phyloP scores from a whole-genome alignment of 2,113 vertebrate genomes.

The Pteruthius melanotis region DNA sequence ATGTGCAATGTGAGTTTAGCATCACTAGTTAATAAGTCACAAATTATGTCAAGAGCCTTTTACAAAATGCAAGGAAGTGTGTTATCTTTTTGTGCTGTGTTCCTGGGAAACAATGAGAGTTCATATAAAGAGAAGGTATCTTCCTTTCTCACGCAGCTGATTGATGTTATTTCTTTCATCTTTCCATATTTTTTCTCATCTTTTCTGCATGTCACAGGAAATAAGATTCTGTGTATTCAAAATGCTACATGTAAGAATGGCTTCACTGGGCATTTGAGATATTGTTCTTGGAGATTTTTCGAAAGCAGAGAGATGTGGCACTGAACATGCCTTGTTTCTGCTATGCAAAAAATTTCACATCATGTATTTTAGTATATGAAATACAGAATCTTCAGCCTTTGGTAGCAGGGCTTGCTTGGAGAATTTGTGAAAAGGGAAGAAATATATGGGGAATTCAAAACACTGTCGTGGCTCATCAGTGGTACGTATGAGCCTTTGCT shows the following conservation, averaged over 20 bases:
- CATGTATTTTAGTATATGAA: neutral
- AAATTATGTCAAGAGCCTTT: constrained; percentile 69
- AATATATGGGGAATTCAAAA: constrained; percentile 9
- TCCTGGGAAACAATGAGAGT: constrained; percentile 73
- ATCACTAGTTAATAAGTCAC: constrained; percentile 68
- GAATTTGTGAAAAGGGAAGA: constrained; percentile 17
- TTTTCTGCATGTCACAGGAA: constrained; percentile 54
- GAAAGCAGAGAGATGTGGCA: constrained; percentile 27
- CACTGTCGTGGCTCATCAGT: neutral
- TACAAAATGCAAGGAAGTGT: constrained; percentile 70
- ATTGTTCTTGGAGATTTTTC: constrained; percentile 51
- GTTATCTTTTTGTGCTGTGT: constrained; percentile 67
- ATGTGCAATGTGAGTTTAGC: constrained; percentile 49
- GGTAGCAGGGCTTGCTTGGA: constrained; percentile 12
- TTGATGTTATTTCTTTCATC: constrained; percentile 64
- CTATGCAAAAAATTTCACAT: neutral
- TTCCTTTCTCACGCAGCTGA: constrained; percentile 63
- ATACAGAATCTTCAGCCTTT: constrained; percentile 3
- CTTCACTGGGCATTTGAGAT: constrained; percentile 60
- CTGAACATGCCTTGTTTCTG: constrained; percentile 22
- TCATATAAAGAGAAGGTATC: constrained; percentile 65
- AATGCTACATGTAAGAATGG: constrained; percentile 36
- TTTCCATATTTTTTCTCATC: constrained; percentile 56
- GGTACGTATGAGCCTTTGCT: neutral
- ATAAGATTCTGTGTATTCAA: constrained; percentile 47